Base-by-base conservation (phyloP, 2,888 invertebrate species). In the Callimorpha dominula region DNA sequence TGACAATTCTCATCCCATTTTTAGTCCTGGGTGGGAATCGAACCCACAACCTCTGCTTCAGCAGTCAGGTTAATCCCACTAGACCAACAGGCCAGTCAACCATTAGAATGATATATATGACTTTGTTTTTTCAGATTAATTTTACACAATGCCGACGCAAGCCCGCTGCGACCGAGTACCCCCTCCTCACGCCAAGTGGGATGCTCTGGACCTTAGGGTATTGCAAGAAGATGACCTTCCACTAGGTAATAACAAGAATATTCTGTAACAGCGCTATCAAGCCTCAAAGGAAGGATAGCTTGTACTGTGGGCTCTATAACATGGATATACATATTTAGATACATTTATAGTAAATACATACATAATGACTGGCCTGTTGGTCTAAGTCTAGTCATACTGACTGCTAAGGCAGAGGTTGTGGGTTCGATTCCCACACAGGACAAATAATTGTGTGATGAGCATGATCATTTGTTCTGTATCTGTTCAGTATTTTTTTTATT, bases 101-200 rank as follows among this genome's bases (percentile, higher is more conserved):
- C n/a, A n/a, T n/a, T n/a, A n/a, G n/a, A n/a, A n/a, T n/a, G n/a
- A n/a, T n/a, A n/a, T n/a, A 17, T 8, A 14, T 0, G 57, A 8
- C 60, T 62, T 71, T 7, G 7, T 74, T 82, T 80, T 83, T 85
- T 0, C 88, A 92, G 92, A 87, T 87, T 14, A 40, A 31, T 83
- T 74, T 57, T 81, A 20, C 71, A 78, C 40, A 2, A 94, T 94
- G 94, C 94, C 94, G 75, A 91, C 92, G 4, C 93, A 93, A 81
- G 91, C 91, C 7, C 92, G 93, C 60, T 93, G 92, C 81, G 93
- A 93, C 69, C 88, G 94, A 69, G 94, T 94, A 1, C 94, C 95
- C 0, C 92, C 94, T 17, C 80, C 93, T 0, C 90, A 92, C 78
- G 89, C 84, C 71, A 79, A 83, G 57, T 94, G 94, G 94, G 90